These are phyloP conservation scores for Daphoenositta chrysoptera DNA, from an alignment of 2,113 vertebrate species.

Conservation along the genomic window DNA sequence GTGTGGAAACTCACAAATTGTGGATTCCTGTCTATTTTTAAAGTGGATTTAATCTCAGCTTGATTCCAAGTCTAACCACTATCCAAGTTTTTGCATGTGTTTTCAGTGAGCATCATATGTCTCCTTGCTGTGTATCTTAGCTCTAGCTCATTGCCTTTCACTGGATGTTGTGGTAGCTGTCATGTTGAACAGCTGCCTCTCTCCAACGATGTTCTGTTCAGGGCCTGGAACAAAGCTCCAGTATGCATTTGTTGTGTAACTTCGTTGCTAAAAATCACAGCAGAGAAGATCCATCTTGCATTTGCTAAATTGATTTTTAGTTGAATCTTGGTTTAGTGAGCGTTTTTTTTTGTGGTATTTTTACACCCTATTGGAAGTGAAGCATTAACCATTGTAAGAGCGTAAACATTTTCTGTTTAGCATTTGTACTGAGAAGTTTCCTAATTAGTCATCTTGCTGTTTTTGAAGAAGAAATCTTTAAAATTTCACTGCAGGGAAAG, in stretches of 20 bases:
- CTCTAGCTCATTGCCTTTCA: not conserved
- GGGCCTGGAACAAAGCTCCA: not conserved
- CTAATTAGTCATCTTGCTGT: slow-evolving; percentile 27
- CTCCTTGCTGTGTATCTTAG: not conserved
- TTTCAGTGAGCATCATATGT: not conserved
- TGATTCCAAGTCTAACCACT: not conserved
- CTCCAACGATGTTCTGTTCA: not conserved
- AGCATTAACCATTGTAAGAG: not conserved
- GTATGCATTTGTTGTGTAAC: slow-evolving; percentile 2
- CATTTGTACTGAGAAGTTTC: not conserved
- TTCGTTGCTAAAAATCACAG: slow-evolving; percentile 9
- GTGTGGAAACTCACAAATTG: not conserved
- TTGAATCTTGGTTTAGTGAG: not conserved
- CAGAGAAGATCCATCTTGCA: not conserved
- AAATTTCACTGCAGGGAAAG: slow-evolving; percentile 17
- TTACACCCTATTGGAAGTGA: not conserved
- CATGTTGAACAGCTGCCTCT: not conserved
- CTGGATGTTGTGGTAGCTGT: not conserved
- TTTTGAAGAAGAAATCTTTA: slow-evolving; percentile 13
- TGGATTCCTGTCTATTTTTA: not conserved
- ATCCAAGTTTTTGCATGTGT: not conserved
- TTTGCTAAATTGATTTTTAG: not conserved
- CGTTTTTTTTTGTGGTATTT: not conserved
- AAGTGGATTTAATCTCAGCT: not conserved
- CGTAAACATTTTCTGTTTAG: not conserved